Conservation (phyloP, 2,888 invertebrate species). For the Gastrophysa polygoni region DNA sequence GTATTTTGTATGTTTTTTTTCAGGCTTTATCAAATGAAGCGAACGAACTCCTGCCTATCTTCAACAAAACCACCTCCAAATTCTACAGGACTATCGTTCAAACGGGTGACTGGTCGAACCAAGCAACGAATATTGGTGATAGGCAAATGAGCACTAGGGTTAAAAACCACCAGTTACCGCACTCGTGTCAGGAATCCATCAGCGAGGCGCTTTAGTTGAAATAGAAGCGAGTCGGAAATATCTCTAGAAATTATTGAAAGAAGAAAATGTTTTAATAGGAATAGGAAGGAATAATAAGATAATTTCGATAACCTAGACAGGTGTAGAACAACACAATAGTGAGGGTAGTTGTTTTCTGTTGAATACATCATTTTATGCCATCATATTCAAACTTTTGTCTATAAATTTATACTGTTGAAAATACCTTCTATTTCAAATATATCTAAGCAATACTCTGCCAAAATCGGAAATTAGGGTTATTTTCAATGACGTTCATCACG, state of each 20-base stretch:
- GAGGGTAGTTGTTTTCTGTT: no score
- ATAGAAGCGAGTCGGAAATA: neutral
- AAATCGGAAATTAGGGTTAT: no score
- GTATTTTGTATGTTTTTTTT: slow-evolving; percentile 25
- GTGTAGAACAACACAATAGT: no score
- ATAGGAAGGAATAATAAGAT: no score
- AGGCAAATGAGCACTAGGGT: slow-evolving; percentile 52
- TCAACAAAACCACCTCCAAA: slow-evolving; percentile 93
- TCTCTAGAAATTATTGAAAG: neutral
- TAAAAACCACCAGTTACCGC: slow-evolving; percentile 57
- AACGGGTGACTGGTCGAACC: slow-evolving; percentile 89
- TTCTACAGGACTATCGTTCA: slow-evolving; percentile 84
- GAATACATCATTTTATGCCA: no score
- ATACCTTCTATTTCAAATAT: no score
- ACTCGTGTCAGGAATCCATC: slow-evolving; percentile 53
- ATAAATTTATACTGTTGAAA: no score
- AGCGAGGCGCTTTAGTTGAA: slow-evolving; percentile 45
- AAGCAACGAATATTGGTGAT: slow-evolving; percentile 59
- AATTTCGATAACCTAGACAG: no score
- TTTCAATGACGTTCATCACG: no score
- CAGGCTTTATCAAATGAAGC: slow-evolving; percentile 96
- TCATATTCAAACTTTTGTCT: no score
- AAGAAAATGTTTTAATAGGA: no score
- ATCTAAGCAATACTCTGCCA: no score
- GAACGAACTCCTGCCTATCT: slow-evolving; percentile 94